phyloP scores from a whole-genome alignment of 2,797 vertebrate genomes.

The Micrastur ruficollis region DNA sequence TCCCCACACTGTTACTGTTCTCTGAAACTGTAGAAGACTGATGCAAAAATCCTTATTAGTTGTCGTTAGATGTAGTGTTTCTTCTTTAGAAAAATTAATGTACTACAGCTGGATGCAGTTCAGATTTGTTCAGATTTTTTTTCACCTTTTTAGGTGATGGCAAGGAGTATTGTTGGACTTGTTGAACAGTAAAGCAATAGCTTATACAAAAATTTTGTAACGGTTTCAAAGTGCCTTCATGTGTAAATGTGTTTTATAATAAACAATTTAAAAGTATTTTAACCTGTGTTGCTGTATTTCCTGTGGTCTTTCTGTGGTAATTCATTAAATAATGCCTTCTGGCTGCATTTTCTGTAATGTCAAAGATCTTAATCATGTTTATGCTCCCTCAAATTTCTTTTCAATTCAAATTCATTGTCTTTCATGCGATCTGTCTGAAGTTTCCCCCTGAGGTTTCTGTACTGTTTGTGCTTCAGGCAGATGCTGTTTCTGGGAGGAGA shows the following conservation, averaged over 20 bases:
- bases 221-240: constrained; percentile 30
- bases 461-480: background rate
- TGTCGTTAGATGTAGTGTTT: background rate
- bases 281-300: background rate
- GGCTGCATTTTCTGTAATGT: background rate
- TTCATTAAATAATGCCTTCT: background rate
- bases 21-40: background rate
- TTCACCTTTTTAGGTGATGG: background rate
- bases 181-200: background rate
- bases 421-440: background rate
- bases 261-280: constrained; percentile 12
- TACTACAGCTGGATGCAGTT: background rate
- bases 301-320: background rate
- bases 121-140: background rate
- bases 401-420: background rate
- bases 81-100: background rate
- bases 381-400: background rate
- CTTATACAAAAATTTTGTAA: background rate
- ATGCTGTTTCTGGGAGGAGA: background rate
- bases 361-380: background rate
- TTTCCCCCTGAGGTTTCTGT: background rate
- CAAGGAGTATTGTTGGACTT: background rate
- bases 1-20: background rate
- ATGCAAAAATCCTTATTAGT: background rate
- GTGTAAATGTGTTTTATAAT: constrained; percentile 48